Evolutionary conservation across 2,888 invertebrate species (phyloP), one percentile per base, ranked within the genome.

Genomic region (Drosophila anomalipes): DNA sequence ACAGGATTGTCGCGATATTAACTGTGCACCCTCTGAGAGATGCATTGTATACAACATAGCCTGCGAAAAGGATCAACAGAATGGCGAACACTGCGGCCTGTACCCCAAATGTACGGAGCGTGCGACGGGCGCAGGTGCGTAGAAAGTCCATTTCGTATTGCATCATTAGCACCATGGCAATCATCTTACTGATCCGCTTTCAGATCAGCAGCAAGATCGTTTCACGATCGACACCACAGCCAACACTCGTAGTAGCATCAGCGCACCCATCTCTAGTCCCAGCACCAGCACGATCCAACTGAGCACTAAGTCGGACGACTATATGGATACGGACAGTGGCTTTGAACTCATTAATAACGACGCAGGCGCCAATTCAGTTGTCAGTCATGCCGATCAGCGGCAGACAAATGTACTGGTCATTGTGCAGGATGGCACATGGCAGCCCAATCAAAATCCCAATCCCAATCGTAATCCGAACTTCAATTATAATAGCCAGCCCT

Each of bases 191-290:
- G 77, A 73, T 79, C 79, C 67, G 32, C 83, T 89, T 47, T 75
- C 84, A 85, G 85, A 86, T 85, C 86, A 88, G 84, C 74, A 72
- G 49, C 44, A 61, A 54, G 69, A 70, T 41, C 59, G 44, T 22
- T 58, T 83, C 68, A 69, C 47, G 69, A 87, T 89, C 62, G 89
- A 87, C 75, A 89, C 72, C 68, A 89, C 80, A 66, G 87, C 82
- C 56, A 87, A 83, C 69, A 73, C 82, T 53, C 79, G 72, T 47
- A 66, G 69, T 47, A 66, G 49, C 70, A 69, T 79, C 70, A 82
- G 58, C 35, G 68, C 82, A 69, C 75, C 62, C 59, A 73, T 58
- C 66, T 57, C 53, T 30, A 68, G 66, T 57, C 61, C 68, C 70
- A 84, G 60, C 82, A 86, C 71, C 70, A 70, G 65, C 73, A 87